Base-by-base conservation (phyloP, 2,113 vertebrate species). In the Trochalopteron elliotii region DNA sequence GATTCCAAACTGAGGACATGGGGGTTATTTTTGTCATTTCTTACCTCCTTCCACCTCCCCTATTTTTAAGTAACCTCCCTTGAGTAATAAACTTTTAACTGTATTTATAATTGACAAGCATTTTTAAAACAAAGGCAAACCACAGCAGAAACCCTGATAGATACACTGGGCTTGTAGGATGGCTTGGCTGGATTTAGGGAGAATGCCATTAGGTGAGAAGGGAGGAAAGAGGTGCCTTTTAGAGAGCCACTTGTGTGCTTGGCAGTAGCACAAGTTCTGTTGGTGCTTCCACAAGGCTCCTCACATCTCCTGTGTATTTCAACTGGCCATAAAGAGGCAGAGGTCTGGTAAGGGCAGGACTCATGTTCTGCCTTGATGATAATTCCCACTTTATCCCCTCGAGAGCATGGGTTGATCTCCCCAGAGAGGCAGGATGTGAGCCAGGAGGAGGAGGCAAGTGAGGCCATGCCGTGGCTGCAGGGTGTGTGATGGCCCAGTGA, bases 71-170 rank as follows among this genome's bases (percentile, higher is more conserved):
- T 7, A 75, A 72, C 55, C 79, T 82, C 68, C 80, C 86, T 19
- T 2, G 61, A 59, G 74, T 86, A 89, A 68, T 85, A 79, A 90
- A 96, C 81, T 83, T 94, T 67, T 87, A 82, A 39, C 65, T 52
- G 49, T 83, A 64, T 93, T 96, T 94, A 49, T 93, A 90, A 95
- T 55, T 93, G 92, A 70, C 42, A 30, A 35, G 21, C 22, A 20
- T 90, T 86, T 94, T 94, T 77, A 86, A 96, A 96, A 87, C 86
- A 91, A 92, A 71, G 65, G 89, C 95, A 80, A 60, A 84, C 42
- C 25, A 13, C 88, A 91, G 94, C 93, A 96, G 88, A 95, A 95
- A 87, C 37, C 18, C 72, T 52, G 53, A 57, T 59, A 33, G 53
- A 55, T 28, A 56, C 11, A 4, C 6, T 0, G 4, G 63, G 40